These are phyloP conservation scores for Lasioglossum figueresi DNA, from an alignment of 2,888 invertebrate genomes.

Conservation along the genomic window DNA sequence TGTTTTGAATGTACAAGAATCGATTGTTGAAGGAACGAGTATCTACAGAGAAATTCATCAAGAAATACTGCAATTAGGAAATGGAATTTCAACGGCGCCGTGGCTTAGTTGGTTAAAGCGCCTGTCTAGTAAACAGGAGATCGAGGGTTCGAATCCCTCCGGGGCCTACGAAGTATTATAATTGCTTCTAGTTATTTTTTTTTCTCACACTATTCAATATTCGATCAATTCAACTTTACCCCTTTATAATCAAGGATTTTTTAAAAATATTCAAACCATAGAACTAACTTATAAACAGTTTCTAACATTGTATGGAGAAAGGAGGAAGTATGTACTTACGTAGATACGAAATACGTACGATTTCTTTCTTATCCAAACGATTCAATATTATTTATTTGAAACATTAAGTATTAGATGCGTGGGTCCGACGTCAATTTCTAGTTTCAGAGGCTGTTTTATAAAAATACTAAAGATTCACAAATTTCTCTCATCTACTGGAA, in stretches of 20 bases:
- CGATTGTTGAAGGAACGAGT: neutral
- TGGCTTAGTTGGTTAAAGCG: constrained; percentile 93
- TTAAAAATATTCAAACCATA: neutral
- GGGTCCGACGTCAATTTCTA: neutral
- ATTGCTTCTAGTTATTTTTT: neutral
- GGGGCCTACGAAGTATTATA: constrained; percentile 84
- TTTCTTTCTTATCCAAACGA: neutral
- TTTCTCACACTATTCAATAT: neutral
- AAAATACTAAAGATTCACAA: neutral
- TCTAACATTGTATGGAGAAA: neutral
- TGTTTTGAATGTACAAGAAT: neutral
- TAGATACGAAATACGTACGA: neutral
- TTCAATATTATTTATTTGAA: neutral
- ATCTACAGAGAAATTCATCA: neutral
- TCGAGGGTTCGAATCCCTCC: constrained; percentile 88
- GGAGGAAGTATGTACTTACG: neutral
- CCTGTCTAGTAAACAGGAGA: constrained; percentile 90
- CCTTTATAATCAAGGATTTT: neutral
- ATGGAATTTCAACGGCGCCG: constrained; percentile 84
- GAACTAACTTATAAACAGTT: neutral
- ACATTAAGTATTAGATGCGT: neutral
- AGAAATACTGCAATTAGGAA: neutral
- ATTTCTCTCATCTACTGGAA: neutral
- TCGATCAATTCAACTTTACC: neutral
- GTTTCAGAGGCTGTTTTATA: neutral